Evolutionary conservation across 2,888 invertebrate species (phyloP).

Genomic region (Zygaena filipendulae): DNA sequence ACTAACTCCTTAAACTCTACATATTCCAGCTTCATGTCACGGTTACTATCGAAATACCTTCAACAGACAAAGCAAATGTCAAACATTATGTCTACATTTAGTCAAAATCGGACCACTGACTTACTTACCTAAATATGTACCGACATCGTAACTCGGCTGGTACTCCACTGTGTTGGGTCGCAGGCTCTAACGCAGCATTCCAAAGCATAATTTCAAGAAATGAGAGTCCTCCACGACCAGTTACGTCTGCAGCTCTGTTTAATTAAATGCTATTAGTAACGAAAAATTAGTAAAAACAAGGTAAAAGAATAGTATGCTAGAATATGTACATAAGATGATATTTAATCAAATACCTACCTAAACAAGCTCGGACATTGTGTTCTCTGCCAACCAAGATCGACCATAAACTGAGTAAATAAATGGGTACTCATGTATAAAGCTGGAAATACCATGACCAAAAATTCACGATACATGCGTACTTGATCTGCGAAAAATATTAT

Average conservation of each 20-base stretch:
- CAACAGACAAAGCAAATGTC: background rate
- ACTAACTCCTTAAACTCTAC: conserved; percentile 71
- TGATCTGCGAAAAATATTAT: conserved; percentile 53
- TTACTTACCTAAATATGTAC: conserved; percentile 77
- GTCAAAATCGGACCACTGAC: too few species aligned
- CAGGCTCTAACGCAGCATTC: conserved; percentile 72
- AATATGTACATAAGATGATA: too few species aligned
- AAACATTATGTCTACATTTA: too few species aligned
- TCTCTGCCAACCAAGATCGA: conserved; percentile 65
- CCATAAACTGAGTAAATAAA: conserved; percentile 65
- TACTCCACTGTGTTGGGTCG: conserved; percentile 71
- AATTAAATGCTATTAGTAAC: background rate
- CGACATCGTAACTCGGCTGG: conserved; percentile 75
- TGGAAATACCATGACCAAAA: conserved; percentile 63
- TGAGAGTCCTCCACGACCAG: conserved; percentile 57
- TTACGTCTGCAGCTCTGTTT: conserved; percentile 69
- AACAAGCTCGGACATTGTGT: conserved; percentile 47
- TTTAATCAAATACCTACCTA: conserved; percentile 50
- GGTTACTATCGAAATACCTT: conserved; percentile 70
- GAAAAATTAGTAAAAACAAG: background rate
- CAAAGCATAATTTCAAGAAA: conserved; percentile 70
- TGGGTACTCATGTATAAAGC: conserved; percentile 65
- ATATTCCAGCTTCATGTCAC: conserved; percentile 59
- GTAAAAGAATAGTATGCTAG: background rate
- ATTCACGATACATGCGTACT: conserved; percentile 65